Conservation (phyloP, 2,113 vertebrate genomes). For the Tachycineta bicolor region DNA sequence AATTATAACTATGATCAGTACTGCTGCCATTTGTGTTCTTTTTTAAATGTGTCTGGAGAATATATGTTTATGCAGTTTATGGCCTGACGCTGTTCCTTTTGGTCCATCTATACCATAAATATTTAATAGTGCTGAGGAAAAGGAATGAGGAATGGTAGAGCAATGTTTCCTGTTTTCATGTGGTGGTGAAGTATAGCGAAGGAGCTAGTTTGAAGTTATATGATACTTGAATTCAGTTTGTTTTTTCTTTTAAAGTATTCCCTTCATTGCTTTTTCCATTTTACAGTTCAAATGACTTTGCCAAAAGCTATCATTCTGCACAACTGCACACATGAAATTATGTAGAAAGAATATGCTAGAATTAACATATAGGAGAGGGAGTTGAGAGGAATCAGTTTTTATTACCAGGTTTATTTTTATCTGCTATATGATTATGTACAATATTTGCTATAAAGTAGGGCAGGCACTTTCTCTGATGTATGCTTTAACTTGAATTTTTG, state of each 20-base stretch:
- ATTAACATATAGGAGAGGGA: neutral
- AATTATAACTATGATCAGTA: constrained; percentile 27
- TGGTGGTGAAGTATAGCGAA: constrained; percentile 8
- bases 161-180: constrained; percentile 26
- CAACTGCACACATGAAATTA: neutral
- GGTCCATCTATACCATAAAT: constrained; percentile 21
- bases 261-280: constrained; percentile 38
- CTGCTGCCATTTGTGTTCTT: constrained; percentile 7
- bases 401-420: neutral
- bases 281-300: neutral
- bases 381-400: neutral
- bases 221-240: constrained; percentile 19
- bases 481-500: neutral
- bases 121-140: constrained; percentile 44
- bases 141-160: constrained; percentile 26
- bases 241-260: constrained; percentile 7
- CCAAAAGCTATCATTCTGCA: constrained; percentile 29
- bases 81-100: constrained; percentile 21
- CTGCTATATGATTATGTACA: neutral
- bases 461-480: neutral
- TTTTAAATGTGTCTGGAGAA: constrained; percentile 19
- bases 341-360: neutral
- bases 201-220: constrained; percentile 19
- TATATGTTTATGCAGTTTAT: constrained; percentile 36
- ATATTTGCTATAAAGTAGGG: neutral